Percentiles rank a stretch among this genome's conserved stretches.
Conservation (phyloP, 92 coral and sea anemone species). For the Parazoanthus swiftii region DNA sequence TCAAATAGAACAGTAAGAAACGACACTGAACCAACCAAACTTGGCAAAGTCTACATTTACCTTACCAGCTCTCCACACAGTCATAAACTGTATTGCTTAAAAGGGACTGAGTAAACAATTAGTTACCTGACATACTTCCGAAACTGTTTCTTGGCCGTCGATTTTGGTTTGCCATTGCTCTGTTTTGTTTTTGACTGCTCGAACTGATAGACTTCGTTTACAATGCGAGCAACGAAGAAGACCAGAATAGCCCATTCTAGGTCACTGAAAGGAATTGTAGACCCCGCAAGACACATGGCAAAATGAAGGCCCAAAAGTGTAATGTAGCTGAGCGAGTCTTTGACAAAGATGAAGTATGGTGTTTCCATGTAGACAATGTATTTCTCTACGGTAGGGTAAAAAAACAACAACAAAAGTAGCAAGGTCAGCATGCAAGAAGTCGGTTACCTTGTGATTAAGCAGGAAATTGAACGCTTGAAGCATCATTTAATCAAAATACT, state of each 20-base stretch:
- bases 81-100: no score
- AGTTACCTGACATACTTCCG: conserved; percentile 10
- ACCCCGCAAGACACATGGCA: conserved; percentile 27
- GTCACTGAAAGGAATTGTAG: conserved; percentile 31
- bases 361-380: conserved; percentile 25
- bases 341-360: conserved; percentile 42
- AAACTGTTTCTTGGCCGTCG: neutral
- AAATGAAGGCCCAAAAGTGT: conserved; percentile 26
- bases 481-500: no score
- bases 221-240: conserved; percentile 29
- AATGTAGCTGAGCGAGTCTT: conserved; percentile 39
- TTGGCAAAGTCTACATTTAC: no score
- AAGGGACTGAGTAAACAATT: no score
- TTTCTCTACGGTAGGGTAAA: neutral
- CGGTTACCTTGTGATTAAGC: no score
- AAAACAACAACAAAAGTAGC: neutral
- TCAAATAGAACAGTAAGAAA: no score
- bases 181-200: neutral
- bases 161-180: neutral
- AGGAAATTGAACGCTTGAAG: no score
- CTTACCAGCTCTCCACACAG: no score
- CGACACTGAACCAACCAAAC: no score
- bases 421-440: no score
- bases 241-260: conserved; percentile 28
- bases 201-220: neutral